phyloP scores from a whole-genome alignment of 1,140 invertebrate genomes.

The Drosophila bocqueti region DNA sequence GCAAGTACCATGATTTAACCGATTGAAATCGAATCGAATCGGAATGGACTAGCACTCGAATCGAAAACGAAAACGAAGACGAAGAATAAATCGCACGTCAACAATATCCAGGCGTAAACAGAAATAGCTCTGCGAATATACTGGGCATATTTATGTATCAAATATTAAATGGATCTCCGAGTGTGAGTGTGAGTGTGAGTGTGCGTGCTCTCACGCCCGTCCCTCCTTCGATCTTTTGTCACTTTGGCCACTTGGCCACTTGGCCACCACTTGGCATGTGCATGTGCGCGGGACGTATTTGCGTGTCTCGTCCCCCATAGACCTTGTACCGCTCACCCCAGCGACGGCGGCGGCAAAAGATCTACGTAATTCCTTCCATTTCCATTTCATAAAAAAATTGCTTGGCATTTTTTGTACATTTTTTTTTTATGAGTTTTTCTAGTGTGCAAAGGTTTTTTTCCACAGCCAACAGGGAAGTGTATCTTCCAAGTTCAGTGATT shows the following conservation, averaged over 20 bases:
- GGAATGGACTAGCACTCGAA: neutral
- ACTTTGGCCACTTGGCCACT: constrained; percentile 17
- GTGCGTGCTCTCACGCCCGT: neutral
- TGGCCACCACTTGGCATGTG: constrained; percentile 16
- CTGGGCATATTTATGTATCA: constrained; percentile 8
- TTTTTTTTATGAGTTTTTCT: constrained; percentile 6
- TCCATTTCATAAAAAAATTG: constrained; percentile 21
- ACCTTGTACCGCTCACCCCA: constrained; percentile 15
- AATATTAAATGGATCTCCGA: constrained; percentile 14
- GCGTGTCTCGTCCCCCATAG: constrained; percentile 11
- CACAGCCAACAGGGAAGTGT: constrained; percentile 26
- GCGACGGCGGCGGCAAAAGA: constrained; percentile 54
- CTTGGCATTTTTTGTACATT: neutral
- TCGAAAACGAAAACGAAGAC: neutral
- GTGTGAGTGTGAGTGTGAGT: constrained; percentile 17
- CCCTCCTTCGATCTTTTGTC: constrained; percentile 12
- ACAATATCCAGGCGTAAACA: constrained; percentile 54
- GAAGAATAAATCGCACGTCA: constrained; percentile 20
- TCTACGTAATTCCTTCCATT: constrained; percentile 68
- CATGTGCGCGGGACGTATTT: constrained; percentile 20
- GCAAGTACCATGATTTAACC: constrained; percentile 10
- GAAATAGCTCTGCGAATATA: constrained; percentile 56
- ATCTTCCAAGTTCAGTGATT: constrained; percentile 11
- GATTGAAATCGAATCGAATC: constrained; percentile 7
- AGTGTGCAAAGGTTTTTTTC: constrained; percentile 49